Evolutionary conservation across 2,888 invertebrate species (phyloP).

Genomic region (Vesta saturnalis): DNA sequence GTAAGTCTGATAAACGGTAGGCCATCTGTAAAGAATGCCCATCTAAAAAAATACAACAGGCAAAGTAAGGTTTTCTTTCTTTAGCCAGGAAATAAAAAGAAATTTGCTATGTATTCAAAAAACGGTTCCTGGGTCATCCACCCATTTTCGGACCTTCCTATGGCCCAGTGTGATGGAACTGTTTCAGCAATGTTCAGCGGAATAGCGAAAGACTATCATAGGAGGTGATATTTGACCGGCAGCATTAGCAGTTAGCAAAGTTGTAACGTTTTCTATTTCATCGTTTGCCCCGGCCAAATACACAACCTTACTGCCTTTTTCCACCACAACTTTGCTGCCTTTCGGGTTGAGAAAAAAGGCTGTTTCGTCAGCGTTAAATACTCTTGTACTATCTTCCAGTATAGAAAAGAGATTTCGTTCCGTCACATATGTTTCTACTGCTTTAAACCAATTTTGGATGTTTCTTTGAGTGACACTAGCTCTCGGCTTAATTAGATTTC

Average conservation of each 20-base stretch:
- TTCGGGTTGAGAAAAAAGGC: too few relatives aligned
- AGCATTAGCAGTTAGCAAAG: too few relatives aligned
- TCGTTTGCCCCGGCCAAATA: neutral
- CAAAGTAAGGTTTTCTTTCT: neutral
- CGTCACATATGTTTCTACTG: neutral
- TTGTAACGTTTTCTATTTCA: neutral
- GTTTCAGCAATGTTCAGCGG: neutral
- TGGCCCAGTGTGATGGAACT: too few relatives aligned
- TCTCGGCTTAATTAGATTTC: neutral
- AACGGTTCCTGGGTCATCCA: too few relatives aligned
- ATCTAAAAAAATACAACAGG: neutral
- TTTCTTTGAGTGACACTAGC: too few relatives aligned
- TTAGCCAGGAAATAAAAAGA: neutral
- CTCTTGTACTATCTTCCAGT: too few relatives aligned
- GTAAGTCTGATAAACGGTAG: too few relatives aligned
- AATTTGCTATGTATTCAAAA: too few relatives aligned
- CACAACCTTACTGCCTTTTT: neutral
- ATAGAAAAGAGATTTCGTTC: neutral
- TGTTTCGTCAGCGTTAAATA: too few relatives aligned
- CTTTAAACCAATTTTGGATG: too few relatives aligned
- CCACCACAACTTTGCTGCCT: neutral
- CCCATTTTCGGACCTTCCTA: too few relatives aligned
- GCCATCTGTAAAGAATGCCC: neutral
- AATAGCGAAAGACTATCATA: neutral
- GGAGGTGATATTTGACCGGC: too few relatives aligned